Evolutionary conservation across 2,113 vertebrate genomes (phyloP).

Genomic region (Solea solea): DNA sequence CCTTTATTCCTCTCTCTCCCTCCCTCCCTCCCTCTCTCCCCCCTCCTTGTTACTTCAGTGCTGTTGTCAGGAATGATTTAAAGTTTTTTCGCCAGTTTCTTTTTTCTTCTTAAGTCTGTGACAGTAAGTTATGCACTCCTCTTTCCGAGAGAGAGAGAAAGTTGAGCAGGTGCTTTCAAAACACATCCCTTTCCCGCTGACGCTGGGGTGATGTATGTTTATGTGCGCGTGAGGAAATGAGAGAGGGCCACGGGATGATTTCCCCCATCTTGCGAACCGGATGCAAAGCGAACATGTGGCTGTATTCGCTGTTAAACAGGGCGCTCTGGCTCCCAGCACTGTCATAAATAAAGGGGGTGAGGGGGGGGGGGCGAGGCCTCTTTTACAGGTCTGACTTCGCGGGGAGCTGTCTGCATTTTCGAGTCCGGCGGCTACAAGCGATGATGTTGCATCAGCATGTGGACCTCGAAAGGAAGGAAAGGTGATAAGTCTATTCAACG

Average conservation of each 20-base stretch:
- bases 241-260: constrained; percentile 64
- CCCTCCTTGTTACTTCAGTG: constrained; percentile 16
- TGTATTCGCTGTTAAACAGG: constrained; percentile 59
- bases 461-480: neutral
- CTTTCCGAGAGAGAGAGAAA: constrained; percentile 27
- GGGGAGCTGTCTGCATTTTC: constrained; percentile 7
- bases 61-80: constrained; percentile 44
- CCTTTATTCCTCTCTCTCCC: constrained; percentile 8
- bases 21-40: constrained; percentile 5
- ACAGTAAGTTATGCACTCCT: constrained; percentile 44
- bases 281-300: constrained; percentile 61
- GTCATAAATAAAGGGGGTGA: constrained; percentile 65
- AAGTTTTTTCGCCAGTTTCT: constrained; percentile 26
- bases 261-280: constrained; percentile 42
- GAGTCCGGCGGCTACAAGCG: constrained; percentile 5
- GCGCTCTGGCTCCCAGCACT: constrained; percentile 51
- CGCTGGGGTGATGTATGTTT: constrained; percentile 51
- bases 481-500: no score
- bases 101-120: constrained; percentile 33
- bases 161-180: constrained; percentile 54
- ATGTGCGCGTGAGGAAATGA: constrained; percentile 34
- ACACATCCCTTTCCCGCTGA: constrained; percentile 3
- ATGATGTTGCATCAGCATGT: constrained; percentile 5
- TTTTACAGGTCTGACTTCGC: constrained; percentile 30
- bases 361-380: no score